Conservation (phyloP, 2,888 invertebrate species). For the Pristionchus mayeri region DNA sequence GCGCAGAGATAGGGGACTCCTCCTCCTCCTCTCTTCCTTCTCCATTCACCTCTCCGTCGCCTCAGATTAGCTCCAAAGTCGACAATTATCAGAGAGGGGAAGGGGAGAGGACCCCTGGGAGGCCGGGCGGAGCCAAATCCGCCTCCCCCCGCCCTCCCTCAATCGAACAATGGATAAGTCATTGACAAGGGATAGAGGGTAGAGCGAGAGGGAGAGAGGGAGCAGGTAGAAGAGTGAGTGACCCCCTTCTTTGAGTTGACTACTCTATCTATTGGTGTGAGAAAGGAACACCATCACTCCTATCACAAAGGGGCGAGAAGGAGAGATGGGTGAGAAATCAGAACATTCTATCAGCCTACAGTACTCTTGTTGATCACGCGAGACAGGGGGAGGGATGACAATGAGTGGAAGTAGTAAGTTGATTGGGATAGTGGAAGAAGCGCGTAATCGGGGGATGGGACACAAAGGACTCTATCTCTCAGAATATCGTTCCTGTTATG, state of each 20-base stretch:
- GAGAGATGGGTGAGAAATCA: neutral
- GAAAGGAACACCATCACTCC: slow-evolving; percentile 35
- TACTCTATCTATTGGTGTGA: neutral
- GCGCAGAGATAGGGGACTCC: slow-evolving; percentile 17
- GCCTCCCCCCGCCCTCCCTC: slow-evolving; percentile 1
- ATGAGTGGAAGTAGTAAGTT: neutral
- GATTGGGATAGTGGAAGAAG: slow-evolving; percentile 41
- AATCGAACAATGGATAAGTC: slow-evolving; percentile 45
- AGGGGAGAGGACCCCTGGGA: slow-evolving; percentile 27
- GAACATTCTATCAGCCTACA: neutral
- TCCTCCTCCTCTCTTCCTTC: neutral
- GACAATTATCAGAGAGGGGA: slow-evolving; percentile 47
- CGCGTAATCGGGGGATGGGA: neutral
- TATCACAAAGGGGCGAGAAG: neutral
- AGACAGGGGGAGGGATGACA: neutral
- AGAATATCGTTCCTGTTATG: slow-evolving; percentile 40
- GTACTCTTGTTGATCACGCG: neutral
- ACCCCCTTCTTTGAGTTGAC: neutral
- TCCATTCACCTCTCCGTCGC: slow-evolving; percentile 33
- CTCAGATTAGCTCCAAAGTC: slow-evolving; percentile 47
- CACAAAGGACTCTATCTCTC: slow-evolving; percentile 39
- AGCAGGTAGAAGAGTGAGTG: too few species aligned
- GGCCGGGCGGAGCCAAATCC: neutral
- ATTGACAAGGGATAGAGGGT: slow-evolving; percentile 33
- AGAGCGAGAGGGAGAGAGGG: too few species aligned